These are phyloP conservation scores for Hydrophis major DNA, from an alignment of 2,797 vertebrate species.

Conservation along the genomic window DNA sequence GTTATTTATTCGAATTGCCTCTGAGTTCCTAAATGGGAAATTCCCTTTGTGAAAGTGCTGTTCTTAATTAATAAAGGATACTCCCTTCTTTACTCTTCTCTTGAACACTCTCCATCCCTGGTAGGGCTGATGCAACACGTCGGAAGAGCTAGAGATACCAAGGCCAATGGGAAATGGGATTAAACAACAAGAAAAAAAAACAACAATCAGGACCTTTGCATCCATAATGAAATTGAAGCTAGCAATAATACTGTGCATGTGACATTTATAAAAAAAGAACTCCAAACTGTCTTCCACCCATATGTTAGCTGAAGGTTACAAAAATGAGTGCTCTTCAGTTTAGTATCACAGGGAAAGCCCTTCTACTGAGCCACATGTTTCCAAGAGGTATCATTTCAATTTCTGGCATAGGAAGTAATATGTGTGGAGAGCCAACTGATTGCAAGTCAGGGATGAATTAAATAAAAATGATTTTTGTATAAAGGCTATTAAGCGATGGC, in stretches of 20 bases:
- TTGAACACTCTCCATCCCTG: slow-evolving; percentile 91
- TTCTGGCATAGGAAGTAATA: not conserved
- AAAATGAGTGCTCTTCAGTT: not conserved
- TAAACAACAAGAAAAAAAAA: not conserved
- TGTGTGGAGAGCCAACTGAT: not conserved
- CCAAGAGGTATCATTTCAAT: not conserved
- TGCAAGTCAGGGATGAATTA: not conserved
- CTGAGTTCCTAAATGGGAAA: not conserved
- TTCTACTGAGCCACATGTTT: not conserved
- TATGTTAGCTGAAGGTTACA: not conserved
- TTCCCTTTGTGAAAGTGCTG: not conserved
- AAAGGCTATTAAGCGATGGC: not conserved
- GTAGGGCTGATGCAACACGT: slow-evolving; percentile 88
- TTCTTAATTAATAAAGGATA: slow-evolving; percentile 82
- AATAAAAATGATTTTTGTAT: not conserved
- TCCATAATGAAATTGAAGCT: not conserved
- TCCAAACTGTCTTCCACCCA: not conserved
- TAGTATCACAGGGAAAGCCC: not conserved
- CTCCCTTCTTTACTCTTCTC: slow-evolving; percentile 93
- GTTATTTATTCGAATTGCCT: not conserved
- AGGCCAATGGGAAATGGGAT: not conserved
- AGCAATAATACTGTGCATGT: not conserved
- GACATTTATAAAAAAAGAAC: not conserved
- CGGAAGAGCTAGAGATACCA: slow-evolving; percentile 80
- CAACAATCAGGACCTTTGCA: not conserved